A percentile compares a stretch with the other conserved stretches of the same genome.
phyloP scores from a whole-genome alignment of 2,113 vertebrate genomes.

The Oxyura jamaicensis region DNA sequence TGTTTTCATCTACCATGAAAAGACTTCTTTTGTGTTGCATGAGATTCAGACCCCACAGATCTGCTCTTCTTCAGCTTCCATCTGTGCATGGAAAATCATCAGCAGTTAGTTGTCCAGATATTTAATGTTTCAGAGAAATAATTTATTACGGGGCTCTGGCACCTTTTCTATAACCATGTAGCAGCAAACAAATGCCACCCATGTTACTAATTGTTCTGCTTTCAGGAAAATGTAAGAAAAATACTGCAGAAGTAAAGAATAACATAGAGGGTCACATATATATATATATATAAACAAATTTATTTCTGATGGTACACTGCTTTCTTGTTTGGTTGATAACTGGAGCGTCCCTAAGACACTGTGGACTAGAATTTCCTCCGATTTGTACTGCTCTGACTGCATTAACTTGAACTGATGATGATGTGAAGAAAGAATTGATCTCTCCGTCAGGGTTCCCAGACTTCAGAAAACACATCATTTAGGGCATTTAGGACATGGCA shows the following conservation, averaged over 20 bases:
- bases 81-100: slow-evolving; percentile 50
- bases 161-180: not conserved
- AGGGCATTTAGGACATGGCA: not conserved
- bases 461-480: not conserved
- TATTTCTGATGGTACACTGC: not conserved
- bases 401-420: not conserved
- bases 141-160: slow-evolving; percentile 42
- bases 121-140: slow-evolving; percentile 48
- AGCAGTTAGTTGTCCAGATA: slow-evolving; percentile 32
- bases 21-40: slow-evolving; percentile 54
- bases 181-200: not conserved
- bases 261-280: not conserved
- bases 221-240: slow-evolving; percentile 11
- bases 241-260: not conserved
- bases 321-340: not conserved
- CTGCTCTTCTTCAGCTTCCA: slow-evolving; percentile 39
- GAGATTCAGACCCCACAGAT: slow-evolving; percentile 66
- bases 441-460: not conserved
- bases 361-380: not conserved
- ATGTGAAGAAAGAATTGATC: not conserved
- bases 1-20: slow-evolving; percentile 69
- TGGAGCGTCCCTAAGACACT: not conserved
- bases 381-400: not conserved
- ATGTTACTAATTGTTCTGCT: not conserved
- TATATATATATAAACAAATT: not conserved